Evolutionary conservation across 2,113 vertebrate genomes (phyloP).

Genomic region (Nansenia antarctica): DNA sequence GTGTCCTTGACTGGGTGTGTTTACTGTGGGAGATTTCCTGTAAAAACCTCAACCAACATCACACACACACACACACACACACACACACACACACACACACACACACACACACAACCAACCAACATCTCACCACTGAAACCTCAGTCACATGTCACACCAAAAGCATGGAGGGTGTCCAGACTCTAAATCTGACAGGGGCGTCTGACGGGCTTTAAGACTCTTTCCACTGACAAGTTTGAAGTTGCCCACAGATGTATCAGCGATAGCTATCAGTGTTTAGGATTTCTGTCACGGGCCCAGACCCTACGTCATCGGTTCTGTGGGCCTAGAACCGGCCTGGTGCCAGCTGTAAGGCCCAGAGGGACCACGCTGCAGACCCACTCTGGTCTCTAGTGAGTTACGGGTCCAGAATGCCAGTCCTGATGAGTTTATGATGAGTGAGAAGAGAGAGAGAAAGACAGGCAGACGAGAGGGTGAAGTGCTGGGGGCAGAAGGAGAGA

Average conservation of each 20-base stretch:
- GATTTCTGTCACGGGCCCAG: slow-evolving; percentile 32
- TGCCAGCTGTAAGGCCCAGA: slow-evolving; percentile 12
- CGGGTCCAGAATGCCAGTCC: slow-evolving; percentile 17
- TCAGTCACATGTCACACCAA: neutral
- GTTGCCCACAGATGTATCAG: slow-evolving; percentile 4
- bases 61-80: too few species aligned
- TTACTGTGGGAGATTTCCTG: too few species aligned
- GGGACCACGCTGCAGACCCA: slow-evolving; percentile 7
- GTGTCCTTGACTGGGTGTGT: too few species aligned
- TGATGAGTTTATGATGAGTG: slow-evolving; percentile 52
- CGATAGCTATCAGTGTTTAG: slow-evolving; percentile 28
- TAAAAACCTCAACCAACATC: too few species aligned
- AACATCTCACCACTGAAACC: too few species aligned
- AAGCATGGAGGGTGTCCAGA: too few species aligned
- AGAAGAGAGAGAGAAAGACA: neutral
- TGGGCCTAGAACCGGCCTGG: slow-evolving; percentile 11
- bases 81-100: too few species aligned
- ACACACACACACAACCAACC: too few species aligned
- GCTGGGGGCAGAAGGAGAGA: neutral
- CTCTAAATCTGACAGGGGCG: neutral
- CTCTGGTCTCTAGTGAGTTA: slow-evolving; percentile 36
- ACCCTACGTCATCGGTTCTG: slow-evolving; percentile 28
- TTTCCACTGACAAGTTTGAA: slow-evolving; percentile 18
- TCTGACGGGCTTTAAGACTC: neutral
- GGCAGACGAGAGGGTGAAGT: slow-evolving; percentile 21